These are phyloP conservation scores for Cotesia chilonis DNA, from an alignment of 1,140 invertebrate species.

Conservation along the genomic window DNA sequence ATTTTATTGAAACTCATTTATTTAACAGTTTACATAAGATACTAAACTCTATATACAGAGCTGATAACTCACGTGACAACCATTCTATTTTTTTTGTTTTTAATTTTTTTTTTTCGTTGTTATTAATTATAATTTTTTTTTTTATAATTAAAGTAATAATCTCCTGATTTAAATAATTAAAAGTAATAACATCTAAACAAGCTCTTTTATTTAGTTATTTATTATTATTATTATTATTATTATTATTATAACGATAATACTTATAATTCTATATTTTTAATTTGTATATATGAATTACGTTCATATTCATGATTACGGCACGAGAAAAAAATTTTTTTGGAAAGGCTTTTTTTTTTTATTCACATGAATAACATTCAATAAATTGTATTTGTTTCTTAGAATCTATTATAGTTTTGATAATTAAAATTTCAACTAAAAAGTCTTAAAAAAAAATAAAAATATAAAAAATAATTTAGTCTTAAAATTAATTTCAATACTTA, in stretches of 20 bases:
- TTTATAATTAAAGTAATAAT: conserved; percentile 15
- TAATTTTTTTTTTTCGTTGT: conserved; percentile 33
- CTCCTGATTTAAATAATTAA: conserved; percentile 10
- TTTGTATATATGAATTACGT: no score
- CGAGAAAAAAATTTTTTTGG: background rate
- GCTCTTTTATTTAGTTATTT: background rate
- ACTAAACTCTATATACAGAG: conserved; percentile 26
- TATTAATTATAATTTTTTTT: conserved; percentile 14
- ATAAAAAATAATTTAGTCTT: no score
- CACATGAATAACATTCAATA: background rate
- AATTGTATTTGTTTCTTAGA: conserved; percentile 9
- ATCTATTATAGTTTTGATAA: background rate
- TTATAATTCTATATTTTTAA: no score
- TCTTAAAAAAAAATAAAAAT: no score
- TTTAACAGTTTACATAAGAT: conserved; percentile 33
- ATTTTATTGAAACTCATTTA: conserved; percentile 33
- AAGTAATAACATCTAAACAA: conserved; percentile 7
- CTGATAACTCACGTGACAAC: conserved; percentile 12
- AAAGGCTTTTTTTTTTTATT: conserved; percentile 5
- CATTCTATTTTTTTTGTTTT: conserved; percentile 7
- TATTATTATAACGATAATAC: no score
- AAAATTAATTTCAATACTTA: no score
- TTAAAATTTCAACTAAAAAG: no score
- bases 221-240: no score
- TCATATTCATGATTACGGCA: no score